Conservation (phyloP, 2,888 invertebrate species). For the Anoncus sp. region DNA sequence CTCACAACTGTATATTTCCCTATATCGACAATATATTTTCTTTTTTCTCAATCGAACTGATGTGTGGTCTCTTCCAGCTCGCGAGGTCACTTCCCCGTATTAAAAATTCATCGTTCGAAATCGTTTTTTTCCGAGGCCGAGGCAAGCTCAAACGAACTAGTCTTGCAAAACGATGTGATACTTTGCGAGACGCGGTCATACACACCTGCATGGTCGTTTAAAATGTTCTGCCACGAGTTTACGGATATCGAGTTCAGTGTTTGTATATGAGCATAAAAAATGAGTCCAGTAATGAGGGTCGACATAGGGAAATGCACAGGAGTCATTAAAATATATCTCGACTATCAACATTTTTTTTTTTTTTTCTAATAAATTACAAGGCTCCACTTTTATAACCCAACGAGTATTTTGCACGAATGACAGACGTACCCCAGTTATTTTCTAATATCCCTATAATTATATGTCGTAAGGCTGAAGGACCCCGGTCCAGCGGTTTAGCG, state of each 20-base stretch:
- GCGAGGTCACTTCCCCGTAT: conserved; percentile 36
- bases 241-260: background rate
- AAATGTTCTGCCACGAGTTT: background rate
- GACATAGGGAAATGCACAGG: background rate
- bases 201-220: conserved; percentile 14
- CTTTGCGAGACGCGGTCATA: conserved; percentile 13
- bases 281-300: background rate
- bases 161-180: conserved; percentile 6
- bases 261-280: conserved; percentile 19
- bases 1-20: conserved; percentile 1
- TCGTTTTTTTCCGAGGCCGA: conserved; percentile 28
- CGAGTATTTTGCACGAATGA: conserved; percentile 5
- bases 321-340: conserved; percentile 39
- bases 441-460: too few relatives aligned
- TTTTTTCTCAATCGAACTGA: background rate
- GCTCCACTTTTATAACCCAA: conserved; percentile 13
- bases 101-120: conserved; percentile 4
- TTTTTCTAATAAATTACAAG: conserved; percentile 43
- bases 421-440: background rate
- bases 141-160: conserved; percentile 11
- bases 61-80: background rate
- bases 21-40: conserved; percentile 1
- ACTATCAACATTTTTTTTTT: conserved; percentile 9
- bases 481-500: too few relatives aligned
- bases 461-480: too few relatives aligned